Conservation (phyloP, 2,888 invertebrate genomes). For the Anorthoa munda region DNA sequence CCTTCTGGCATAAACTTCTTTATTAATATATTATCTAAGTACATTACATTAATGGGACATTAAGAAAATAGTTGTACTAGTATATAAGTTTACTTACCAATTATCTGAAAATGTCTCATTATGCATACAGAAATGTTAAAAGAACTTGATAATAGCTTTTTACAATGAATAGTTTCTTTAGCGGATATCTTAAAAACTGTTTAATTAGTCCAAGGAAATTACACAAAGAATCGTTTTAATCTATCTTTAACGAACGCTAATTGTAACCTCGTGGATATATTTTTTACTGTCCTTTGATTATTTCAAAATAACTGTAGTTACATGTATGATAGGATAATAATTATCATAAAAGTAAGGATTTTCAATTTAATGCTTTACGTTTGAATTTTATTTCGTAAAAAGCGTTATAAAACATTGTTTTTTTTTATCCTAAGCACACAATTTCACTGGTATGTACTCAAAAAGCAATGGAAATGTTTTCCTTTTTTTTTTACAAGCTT, state of each 20-base stretch:
- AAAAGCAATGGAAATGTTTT: neutral
- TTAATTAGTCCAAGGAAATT: slow-evolving; percentile 2
- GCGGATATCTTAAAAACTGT: slow-evolving; percentile 9
- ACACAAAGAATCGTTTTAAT: slow-evolving; percentile 9
- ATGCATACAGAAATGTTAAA: neutral
- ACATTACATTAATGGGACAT: no score
- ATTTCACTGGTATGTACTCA: neutral
- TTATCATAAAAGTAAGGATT: neutral
- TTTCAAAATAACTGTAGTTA: neutral
- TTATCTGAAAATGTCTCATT: neutral
- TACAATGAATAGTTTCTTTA: neutral
- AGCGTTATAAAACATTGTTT: neutral
- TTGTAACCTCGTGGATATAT: neutral
- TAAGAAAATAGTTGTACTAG: no score
- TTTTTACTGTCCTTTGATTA: neutral
- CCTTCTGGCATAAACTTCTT: neutral
- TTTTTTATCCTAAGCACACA: neutral
- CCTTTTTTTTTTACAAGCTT: neutral
- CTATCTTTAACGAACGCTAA: neutral
- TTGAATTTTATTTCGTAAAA: neutral
- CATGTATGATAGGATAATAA: no score
- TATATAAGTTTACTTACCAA: neutral
- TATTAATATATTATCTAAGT: neutral
- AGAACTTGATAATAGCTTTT: neutral
- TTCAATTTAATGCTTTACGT: neutral